Conservation (phyloP, 2,888 invertebrate species). For the Venusia cambrica region DNA sequence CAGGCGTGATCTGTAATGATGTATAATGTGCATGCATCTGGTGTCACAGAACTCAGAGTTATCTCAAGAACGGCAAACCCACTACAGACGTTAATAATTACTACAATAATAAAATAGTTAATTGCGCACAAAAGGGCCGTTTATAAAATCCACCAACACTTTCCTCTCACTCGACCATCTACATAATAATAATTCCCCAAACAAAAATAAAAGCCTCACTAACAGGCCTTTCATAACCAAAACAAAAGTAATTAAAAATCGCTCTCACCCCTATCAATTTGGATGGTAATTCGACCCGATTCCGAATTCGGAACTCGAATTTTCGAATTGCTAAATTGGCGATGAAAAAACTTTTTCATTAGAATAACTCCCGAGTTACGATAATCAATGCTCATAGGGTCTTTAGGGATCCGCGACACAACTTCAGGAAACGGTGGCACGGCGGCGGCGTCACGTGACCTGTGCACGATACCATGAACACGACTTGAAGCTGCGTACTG, state of each 20-base stretch:
- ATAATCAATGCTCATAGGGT: constrained; percentile 30
- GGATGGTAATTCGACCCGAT: constrained; percentile 28
- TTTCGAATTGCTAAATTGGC: constrained; percentile 28
- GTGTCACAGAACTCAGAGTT: too few species aligned
- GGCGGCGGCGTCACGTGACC: too few species aligned
- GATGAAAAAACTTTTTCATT: constrained; percentile 31
- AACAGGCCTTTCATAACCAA: constrained; percentile 17
- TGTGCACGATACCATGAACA: too few species aligned
- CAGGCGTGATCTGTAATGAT: too few species aligned
- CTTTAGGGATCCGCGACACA: constrained; percentile 17
- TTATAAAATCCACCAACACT: too few species aligned
- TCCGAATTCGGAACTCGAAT: constrained; percentile 25
- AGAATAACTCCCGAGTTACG: constrained; percentile 23
- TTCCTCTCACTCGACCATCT: constrained; percentile 2
- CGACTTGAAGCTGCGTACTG: too few species aligned
- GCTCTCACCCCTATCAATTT: constrained; percentile 28
- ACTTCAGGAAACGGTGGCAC: too few species aligned
- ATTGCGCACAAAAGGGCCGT: too few species aligned
- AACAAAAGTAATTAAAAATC: constrained; percentile 33
- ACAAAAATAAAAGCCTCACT: constrained; percentile 1
- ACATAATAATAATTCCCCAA: not conserved
- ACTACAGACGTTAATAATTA: too few species aligned
- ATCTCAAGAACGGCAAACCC: too few species aligned
- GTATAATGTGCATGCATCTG: too few species aligned
- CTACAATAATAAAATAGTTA: too few species aligned